Percentiles rank a stretch among this genome's conserved stretches.
These are phyloP conservation scores for Dolichotis patagonum DNA, from an alignment of 2,113 vertebrate genomes.

Conservation along the genomic window DNA sequence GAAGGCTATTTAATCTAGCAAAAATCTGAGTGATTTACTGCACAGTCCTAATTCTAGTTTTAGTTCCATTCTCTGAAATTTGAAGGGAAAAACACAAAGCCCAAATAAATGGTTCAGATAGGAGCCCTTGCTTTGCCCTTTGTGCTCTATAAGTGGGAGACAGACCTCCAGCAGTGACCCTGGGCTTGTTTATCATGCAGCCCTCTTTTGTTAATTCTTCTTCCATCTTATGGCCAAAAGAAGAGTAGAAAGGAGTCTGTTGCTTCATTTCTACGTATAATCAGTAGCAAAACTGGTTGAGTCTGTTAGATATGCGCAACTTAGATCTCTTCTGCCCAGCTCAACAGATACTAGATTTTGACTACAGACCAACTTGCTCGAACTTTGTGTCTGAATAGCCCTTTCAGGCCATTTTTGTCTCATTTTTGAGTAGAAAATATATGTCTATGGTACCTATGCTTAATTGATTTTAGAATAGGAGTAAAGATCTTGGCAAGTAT, in stretches of 20 bases:
- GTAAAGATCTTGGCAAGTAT: background rate
- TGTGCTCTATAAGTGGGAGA: background rate
- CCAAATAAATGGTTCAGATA: background rate
- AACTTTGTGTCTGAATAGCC: background rate
- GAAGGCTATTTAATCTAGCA: background rate
- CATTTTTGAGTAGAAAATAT: background rate
- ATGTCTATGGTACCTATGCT: background rate
- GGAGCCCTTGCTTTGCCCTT: background rate
- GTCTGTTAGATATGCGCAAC: background rate
- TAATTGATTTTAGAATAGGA: background rate
- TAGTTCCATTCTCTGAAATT: conserved; percentile 1
- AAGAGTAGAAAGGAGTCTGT: background rate
- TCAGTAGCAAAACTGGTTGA: background rate
- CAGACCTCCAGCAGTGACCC: background rate
- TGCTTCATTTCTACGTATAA: background rate
- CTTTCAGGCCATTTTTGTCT: background rate
- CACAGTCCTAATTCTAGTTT: background rate
- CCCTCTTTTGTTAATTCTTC: background rate
- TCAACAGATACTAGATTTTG: background rate
- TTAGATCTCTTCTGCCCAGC: background rate
- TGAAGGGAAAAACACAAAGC: background rate
- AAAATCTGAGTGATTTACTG: background rate
- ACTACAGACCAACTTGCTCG: background rate
- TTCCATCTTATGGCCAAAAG: background rate
- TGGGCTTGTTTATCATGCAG: background rate